These are phyloP conservation scores for Loriculus beryllinus DNA, from an alignment of 2,797 vertebrate species.

Conservation along the genomic window DNA sequence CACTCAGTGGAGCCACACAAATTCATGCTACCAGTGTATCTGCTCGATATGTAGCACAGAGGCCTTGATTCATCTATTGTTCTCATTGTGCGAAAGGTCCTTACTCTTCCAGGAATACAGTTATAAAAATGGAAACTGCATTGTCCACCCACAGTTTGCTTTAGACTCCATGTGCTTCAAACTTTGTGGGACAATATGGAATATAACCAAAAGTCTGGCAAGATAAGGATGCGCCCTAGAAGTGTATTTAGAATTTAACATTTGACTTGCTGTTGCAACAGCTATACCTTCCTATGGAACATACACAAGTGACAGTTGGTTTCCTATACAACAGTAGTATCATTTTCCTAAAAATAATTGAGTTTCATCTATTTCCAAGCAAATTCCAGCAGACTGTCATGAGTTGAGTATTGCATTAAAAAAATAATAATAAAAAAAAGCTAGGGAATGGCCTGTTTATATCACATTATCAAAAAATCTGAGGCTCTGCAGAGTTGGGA, in stretches of 20 bases:
- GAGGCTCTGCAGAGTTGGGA: slow-evolving; percentile 37
- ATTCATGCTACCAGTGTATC: background rate
- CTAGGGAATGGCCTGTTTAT: slow-evolving; percentile 60
- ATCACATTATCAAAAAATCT: slow-evolving; percentile 27
- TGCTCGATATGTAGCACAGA: background rate
- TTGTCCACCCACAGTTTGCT: background rate
- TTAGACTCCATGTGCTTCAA: background rate
- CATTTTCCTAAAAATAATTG: background rate
- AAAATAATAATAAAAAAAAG: background rate
- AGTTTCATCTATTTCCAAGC: background rate
- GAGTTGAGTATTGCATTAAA: slow-evolving; percentile 18
- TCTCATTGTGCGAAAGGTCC: slow-evolving; percentile 57
- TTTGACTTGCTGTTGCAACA: slow-evolving; percentile 79
- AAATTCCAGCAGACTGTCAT: slow-evolving; percentile 18
- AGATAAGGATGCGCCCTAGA: background rate
- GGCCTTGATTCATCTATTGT: slow-evolving; percentile 68
- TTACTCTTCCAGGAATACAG: slow-evolving; percentile 69
- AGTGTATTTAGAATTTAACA: background rate
- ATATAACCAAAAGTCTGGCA: background rate
- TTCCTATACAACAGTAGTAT: background rate
- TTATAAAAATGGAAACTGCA: slow-evolving; percentile 66
- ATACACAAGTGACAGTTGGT: background rate
- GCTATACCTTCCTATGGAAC: slow-evolving; percentile 69
- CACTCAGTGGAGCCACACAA: background rate
- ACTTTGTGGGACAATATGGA: slow-evolving; percentile 16